Conservation (phyloP, 1,140 invertebrate genomes). For the Anoplophora glabripennis region DNA sequence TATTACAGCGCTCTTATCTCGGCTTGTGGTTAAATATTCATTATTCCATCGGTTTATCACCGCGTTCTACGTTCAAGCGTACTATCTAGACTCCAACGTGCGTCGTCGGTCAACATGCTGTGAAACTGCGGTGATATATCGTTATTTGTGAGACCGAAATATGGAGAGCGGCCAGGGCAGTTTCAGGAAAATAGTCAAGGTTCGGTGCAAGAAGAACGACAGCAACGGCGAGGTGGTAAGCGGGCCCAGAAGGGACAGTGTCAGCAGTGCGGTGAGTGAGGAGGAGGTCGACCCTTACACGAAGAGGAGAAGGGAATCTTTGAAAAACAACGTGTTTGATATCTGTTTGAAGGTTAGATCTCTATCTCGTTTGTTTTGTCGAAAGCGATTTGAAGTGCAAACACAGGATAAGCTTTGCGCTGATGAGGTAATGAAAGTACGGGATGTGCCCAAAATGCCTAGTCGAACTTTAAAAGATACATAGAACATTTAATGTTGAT, state of each 20-base stretch:
- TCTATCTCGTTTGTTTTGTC: constrained; percentile 2
- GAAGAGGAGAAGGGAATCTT: constrained; percentile 24
- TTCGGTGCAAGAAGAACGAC: constrained; percentile 13
- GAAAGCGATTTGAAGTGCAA: not conserved
- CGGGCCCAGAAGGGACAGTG: constrained; percentile 3
- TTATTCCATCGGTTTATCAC: not conserved
- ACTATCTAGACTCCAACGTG: not conserved
- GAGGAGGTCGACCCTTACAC: constrained; percentile 24
- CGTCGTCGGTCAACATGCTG: not conserved
- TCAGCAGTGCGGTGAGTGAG: constrained; percentile 5
- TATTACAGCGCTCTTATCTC: constrained; percentile 1
- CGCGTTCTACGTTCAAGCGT: not conserved
- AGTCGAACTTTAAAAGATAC: no score
- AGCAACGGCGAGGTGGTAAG: constrained; percentile 6
- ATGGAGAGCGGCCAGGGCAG: constrained; percentile 1
- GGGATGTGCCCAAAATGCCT: no score
- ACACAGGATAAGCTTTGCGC: no score
- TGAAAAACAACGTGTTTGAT: constrained; percentile 52
- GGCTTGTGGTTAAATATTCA: not conserved
- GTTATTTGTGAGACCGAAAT: not conserved
- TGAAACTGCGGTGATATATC: no score
- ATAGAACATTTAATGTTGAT: no score
- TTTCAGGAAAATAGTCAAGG: constrained; percentile 15
- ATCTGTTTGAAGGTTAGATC: constrained; percentile 55
- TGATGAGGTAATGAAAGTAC: no score